These are phyloP conservation scores for Strix uralensis DNA, from an alignment of 2,113 vertebrate species.

Conservation along the genomic window DNA sequence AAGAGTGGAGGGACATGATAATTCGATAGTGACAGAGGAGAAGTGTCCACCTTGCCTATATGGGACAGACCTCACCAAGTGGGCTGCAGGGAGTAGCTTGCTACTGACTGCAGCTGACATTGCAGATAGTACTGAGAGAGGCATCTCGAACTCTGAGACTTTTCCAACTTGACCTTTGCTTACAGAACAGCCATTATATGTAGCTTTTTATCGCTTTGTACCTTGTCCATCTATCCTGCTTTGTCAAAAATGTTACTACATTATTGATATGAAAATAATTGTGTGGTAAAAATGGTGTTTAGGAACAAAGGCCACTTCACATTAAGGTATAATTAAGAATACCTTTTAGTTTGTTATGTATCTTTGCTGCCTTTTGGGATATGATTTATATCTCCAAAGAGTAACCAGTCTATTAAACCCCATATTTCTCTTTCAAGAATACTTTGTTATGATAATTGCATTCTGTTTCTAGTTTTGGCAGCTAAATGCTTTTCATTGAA, in stretches of 20 bases:
- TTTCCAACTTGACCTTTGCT: not conserved
- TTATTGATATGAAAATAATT: not conserved
- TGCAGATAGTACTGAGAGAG: not conserved
- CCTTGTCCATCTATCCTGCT: not conserved
- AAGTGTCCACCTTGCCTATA: not conserved
- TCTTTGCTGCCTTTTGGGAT: not conserved
- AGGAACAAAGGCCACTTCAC: not conserved
- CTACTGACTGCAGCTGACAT: not conserved
- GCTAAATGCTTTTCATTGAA: not conserved
- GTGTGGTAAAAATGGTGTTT: not conserved
- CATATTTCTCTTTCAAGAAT: not conserved
- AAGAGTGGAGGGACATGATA: not conserved
- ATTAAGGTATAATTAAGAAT: not conserved
- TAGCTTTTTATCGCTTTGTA: not conserved
- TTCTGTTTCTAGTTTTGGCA: not conserved
- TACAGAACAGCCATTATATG: not conserved
- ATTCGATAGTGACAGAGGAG: not conserved
- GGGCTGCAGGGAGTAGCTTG: not conserved
- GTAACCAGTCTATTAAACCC: not conserved
- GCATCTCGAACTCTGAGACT: not conserved
- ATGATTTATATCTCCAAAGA: not conserved
- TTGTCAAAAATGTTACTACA: not conserved
- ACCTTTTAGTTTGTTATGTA: not conserved
- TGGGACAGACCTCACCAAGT: not conserved
- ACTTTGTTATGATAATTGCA: not conserved